phyloP scores from a whole-genome alignment of 2,888 invertebrate genomes.

The Microctonus brassicae region DNA sequence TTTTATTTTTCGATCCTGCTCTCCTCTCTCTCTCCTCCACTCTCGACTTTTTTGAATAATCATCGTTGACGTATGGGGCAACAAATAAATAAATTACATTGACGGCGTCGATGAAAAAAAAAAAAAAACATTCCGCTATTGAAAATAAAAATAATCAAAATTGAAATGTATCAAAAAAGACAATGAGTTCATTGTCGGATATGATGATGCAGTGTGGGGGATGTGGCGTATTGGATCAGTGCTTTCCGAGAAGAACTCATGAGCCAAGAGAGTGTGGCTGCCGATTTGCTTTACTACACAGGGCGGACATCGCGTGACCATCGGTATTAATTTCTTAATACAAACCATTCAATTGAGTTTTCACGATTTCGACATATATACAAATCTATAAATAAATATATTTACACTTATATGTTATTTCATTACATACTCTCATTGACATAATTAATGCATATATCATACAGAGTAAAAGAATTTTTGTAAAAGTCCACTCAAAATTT shows the following conservation, averaged over 20 bases:
- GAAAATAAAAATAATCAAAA: slow-evolving; percentile 27
- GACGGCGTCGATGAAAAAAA: neutral
- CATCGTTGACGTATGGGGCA: neutral
- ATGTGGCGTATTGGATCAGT: slow-evolving; percentile 90
- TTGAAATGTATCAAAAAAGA: slow-evolving; percentile 50
- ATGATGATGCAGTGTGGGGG: slow-evolving; percentile 73
- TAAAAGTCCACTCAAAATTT: too few relatives aligned
- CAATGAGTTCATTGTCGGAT: slow-evolving; percentile 67
- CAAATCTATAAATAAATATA: slow-evolving; percentile 2
- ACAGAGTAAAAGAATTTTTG: too few relatives aligned
- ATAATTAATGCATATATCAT: too few relatives aligned
- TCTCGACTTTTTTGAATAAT: neutral
- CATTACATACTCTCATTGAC: too few relatives aligned
- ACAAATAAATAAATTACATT: neutral
- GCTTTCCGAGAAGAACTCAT: slow-evolving; percentile 84
- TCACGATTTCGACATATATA: slow-evolving; percentile 36
- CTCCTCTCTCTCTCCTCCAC: neutral
- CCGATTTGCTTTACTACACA: slow-evolving; percentile 90
- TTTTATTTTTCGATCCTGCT: neutral
- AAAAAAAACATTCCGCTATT: neutral
- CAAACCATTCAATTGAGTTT: slow-evolving; percentile 27
- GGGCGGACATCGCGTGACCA: slow-evolving; percentile 78
- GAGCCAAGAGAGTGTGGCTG: slow-evolving; percentile 89
- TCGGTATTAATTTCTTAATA: slow-evolving; percentile 58
- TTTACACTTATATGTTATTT: neutral